Evolutionary conservation across 2,797 vertebrate species (phyloP).

Genomic region (Rhinella marina): DNA sequence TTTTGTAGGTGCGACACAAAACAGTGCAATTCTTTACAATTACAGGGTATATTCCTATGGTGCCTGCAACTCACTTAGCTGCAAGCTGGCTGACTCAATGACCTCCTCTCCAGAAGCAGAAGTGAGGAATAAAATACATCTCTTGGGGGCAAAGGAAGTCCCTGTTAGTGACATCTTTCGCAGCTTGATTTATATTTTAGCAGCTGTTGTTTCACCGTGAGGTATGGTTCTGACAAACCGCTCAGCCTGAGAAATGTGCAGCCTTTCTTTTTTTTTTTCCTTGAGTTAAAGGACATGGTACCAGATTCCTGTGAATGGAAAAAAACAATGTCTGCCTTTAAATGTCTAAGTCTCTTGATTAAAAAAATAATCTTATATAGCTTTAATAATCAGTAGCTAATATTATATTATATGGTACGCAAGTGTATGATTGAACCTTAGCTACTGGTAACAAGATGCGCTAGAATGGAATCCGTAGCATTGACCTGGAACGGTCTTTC

Average conservation of each 20-base stretch:
- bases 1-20: slow-evolving; percentile 18
- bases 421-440: no score
- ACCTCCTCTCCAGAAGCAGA: slow-evolving; percentile 56
- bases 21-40: slow-evolving; percentile 53
- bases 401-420: no score
- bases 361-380: no score
- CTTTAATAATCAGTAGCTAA: no score
- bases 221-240: slow-evolving; percentile 55
- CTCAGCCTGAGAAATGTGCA: slow-evolving; percentile 55
- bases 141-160: slow-evolving; percentile 52
- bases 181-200: slow-evolving; percentile 62
- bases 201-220: slow-evolving; percentile 60
- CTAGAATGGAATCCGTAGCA: no score
- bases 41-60: slow-evolving; percentile 58
- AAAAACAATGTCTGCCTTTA: no score
- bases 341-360: no score
- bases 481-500: no score
- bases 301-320: slow-evolving; percentile 4
- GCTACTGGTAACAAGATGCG: no score
- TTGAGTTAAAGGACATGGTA: slow-evolving; percentile 48
- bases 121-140: slow-evolving; percentile 56
- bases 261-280: slow-evolving; percentile 40
- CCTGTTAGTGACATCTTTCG: slow-evolving; percentile 59
- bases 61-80: slow-evolving; percentile 47
- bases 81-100: slow-evolving; percentile 52